Percentiles rank a stretch among this genome's conserved stretches.
Evolutionary conservation across 2,797 vertebrate genomes (phyloP).

Genomic region (Adelosebastes latens): DNA sequence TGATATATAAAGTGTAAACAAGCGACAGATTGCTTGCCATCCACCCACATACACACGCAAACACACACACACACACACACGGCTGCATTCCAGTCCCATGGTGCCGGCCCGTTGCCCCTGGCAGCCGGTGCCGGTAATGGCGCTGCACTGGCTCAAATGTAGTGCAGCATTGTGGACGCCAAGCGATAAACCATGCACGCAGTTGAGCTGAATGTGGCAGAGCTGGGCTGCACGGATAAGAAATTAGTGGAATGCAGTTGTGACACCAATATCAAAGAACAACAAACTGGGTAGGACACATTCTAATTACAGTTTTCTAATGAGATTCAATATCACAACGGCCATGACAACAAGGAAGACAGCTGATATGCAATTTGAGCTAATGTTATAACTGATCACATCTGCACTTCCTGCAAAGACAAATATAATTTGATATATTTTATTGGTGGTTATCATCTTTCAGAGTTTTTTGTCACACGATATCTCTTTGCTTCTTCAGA

Average conservation of each 20-base stretch:
- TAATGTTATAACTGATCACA: not conserved
- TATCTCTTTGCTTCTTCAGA: not conserved
- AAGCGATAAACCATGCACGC: constrained; percentile 33
- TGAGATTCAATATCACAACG: not conserved
- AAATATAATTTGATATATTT: not conserved
- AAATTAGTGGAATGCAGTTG: constrained; percentile 18
- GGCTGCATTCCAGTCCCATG: constrained; percentile 61
- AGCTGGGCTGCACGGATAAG: constrained; percentile 9
- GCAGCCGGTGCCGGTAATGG: constrained; percentile 67
- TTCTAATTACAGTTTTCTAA: not conserved
- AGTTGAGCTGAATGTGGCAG: constrained; percentile 23
- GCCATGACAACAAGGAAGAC: not conserved
- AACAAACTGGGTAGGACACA: not conserved
- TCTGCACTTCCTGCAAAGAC: not conserved
- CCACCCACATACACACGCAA: constrained; percentile 40
- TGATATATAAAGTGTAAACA: constrained; percentile 77
- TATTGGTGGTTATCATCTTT: not conserved
- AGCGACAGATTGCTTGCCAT: constrained; percentile 74
- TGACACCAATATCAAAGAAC: constrained; percentile 9
- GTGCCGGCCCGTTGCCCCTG: constrained; percentile 66
- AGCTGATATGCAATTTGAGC: not conserved
- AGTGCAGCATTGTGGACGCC: constrained; percentile 35
- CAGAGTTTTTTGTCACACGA: not conserved
- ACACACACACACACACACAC: constrained; percentile 30
- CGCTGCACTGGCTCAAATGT: constrained; percentile 43